Percentiles rank a stretch among this genome's conserved stretches.
phyloP scores from a whole-genome alignment of 53 echinoderm and acorn worm species.

The Antedon mediterranea region DNA sequence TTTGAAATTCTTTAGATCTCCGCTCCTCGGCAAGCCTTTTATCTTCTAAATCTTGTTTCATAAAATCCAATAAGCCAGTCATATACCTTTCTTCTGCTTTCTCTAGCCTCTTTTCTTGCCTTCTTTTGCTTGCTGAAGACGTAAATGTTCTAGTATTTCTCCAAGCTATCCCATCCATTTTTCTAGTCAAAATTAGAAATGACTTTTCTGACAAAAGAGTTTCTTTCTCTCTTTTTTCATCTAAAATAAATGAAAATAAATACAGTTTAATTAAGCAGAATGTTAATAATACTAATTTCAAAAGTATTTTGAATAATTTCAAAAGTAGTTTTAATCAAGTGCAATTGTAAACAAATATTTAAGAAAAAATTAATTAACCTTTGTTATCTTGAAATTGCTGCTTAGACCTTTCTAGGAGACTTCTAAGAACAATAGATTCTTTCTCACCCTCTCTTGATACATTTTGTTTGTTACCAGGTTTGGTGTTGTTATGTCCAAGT shows the following conservation, averaged over 20 bases:
- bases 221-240: neutral
- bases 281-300: no score
- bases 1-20: neutral
- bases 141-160: neutral
- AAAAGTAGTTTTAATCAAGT: no score
- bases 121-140: neutral
- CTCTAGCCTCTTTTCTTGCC: neutral
- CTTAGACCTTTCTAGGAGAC: no score
- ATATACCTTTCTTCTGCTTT: neutral
- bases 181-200: neutral
- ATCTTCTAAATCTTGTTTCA: neutral
- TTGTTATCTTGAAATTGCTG: no score
- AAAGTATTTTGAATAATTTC: no score
- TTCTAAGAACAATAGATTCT: no score
- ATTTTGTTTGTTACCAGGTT: no score
- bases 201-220: neutral
- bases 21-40: neutral
- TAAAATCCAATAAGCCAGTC: neutral
- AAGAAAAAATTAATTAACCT: no score
- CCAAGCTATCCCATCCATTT: neutral
- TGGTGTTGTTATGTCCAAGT: no score
- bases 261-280: no score
- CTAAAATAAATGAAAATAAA: neutral
- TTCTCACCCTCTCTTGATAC: no score
- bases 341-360: no score